phyloP scores from a whole-genome alignment of 2,797 vertebrate species.

The Buceros bicornis region DNA sequence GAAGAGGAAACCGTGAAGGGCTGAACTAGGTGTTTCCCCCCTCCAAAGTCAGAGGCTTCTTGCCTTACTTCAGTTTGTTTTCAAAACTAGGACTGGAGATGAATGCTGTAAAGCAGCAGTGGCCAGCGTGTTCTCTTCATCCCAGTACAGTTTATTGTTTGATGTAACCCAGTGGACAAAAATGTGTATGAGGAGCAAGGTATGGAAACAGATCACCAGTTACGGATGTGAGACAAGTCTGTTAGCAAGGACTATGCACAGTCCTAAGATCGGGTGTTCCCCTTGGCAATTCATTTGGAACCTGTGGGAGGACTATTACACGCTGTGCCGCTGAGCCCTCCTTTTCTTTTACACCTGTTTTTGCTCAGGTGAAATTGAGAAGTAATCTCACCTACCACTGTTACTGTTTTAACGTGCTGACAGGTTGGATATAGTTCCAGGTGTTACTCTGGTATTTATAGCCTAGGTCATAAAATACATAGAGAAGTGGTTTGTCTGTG shows the following conservation, averaged over 20 bases:
- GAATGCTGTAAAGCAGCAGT: neutral
- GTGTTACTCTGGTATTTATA: neutral
- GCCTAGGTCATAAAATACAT: neutral
- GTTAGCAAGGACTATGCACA: neutral
- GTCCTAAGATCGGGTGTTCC: neutral
- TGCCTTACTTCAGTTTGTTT: neutral
- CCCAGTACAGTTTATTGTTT: neutral
- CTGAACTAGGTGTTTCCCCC: neutral
- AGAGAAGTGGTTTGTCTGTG: neutral
- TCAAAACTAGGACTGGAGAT: neutral
- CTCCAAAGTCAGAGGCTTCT: neutral
- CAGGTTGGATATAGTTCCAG: neutral
- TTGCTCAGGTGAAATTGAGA: neutral
- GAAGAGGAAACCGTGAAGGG: neutral
- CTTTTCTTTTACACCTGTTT: neutral
- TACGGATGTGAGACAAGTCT: neutral
- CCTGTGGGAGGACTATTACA: neutral
- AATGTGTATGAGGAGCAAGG: neutral
- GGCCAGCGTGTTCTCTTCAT: neutral
- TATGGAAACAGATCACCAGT: neutral
- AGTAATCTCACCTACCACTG: neutral
- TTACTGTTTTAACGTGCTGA: constrained; percentile 29
- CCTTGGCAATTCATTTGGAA: neutral
- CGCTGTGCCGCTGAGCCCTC: neutral
- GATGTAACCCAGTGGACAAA: neutral